phyloP scores from a whole-genome alignment of 1,140 invertebrate genomes.

The Brachionus rotundiformis region DNA sequence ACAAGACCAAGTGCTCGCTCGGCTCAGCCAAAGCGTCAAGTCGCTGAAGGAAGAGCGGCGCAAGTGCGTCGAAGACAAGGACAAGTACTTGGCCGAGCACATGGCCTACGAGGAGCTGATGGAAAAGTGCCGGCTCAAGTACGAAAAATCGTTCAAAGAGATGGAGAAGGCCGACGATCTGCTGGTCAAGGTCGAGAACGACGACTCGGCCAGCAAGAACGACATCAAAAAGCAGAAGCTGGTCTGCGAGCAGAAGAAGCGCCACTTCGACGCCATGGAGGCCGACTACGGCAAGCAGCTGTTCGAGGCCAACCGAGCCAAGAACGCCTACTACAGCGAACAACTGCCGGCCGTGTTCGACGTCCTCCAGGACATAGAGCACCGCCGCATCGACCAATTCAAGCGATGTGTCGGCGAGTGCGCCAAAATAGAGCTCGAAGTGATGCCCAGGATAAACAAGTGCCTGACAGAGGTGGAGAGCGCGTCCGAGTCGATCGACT shows the following conservation, averaged over 20 bases:
- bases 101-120: slow-evolving; percentile 3
- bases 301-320: slow-evolving; percentile 25
- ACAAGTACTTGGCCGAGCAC: slow-evolving; percentile 27
- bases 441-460: slow-evolving; percentile 14
- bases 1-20: neutral
- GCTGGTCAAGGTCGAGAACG: slow-evolving; percentile 24
- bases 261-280: neutral
- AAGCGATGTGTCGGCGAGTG: neutral
- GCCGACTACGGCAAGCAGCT: slow-evolving; percentile 49
- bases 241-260: slow-evolving; percentile 21
- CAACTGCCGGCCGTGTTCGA: slow-evolving; percentile 35
- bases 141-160: slow-evolving; percentile 30
- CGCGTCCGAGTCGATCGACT: neutral
- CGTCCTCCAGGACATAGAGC: neutral
- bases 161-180: slow-evolving; percentile 31
- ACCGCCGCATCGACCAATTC: slow-evolving; percentile 25
- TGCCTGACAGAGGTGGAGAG: neutral
- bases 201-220: slow-evolving; percentile 46
- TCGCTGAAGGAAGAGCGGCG: slow-evolving; percentile 3
- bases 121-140: slow-evolving; percentile 25
- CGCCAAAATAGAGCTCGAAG: slow-evolving; percentile 13
- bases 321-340: slow-evolving; percentile 16
- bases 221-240: slow-evolving; percentile 47
- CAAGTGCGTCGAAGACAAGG: slow-evolving; percentile 47
- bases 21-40: neutral